Percentiles rank a stretch among this genome's conserved stretches.
phyloP scores from a whole-genome alignment of 2,797 vertebrate species.

The Sebastes nivosus region DNA sequence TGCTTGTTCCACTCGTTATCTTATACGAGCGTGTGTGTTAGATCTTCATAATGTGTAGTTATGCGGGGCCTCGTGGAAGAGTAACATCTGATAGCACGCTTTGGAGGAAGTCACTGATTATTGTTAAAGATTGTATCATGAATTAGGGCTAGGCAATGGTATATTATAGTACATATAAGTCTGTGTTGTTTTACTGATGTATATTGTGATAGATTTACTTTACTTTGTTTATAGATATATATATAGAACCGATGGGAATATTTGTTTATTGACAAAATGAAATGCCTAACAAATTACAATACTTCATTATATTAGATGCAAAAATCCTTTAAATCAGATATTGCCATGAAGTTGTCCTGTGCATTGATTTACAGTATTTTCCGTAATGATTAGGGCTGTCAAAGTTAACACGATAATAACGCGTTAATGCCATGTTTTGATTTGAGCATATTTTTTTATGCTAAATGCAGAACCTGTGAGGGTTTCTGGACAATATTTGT shows the following conservation, averaged over 20 bases:
- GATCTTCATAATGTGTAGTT: neutral
- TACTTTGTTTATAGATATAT: neutral
- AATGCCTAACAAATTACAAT: neutral
- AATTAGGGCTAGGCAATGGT: neutral
- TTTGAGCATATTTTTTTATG: too few relatives aligned
- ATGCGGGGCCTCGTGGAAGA: neutral
- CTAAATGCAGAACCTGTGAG: too few relatives aligned
- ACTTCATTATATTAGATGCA: neutral
- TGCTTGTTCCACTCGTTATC: neutral
- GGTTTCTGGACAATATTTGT: too few relatives aligned
- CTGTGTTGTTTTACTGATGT: neutral
- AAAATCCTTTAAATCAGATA: neutral
- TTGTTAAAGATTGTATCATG: neutral
- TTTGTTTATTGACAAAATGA: neutral
- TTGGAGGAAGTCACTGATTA: neutral
- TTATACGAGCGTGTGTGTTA: neutral
- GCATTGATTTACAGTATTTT: neutral
- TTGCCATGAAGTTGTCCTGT: neutral
- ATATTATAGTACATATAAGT: neutral
- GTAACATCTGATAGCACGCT: neutral
- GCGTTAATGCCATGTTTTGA: too few relatives aligned
- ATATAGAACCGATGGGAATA: neutral
- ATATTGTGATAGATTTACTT: too few relatives aligned
- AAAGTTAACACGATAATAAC: too few relatives aligned
- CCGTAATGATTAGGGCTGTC: neutral